Base-by-base conservation (phyloP, 1,140 invertebrate genomes). In the Bradysia coprophila region DNA sequence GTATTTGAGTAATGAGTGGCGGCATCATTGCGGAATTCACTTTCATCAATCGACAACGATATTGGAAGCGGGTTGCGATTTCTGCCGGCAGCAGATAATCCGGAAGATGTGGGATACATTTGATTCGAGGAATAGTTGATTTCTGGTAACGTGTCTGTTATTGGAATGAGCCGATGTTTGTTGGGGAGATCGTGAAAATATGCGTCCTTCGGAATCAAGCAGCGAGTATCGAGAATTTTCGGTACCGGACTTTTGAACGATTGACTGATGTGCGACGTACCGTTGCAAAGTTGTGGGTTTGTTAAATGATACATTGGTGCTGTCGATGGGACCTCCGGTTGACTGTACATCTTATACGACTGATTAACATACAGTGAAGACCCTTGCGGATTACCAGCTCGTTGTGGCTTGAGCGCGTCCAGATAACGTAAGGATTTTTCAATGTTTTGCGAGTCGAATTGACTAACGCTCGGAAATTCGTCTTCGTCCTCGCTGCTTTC, bases 111-210 rank as follows among this genome's bases (percentile, higher is more conserved):
- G n/a, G n/a, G 15, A n/a, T 36, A 36, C n/a, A 9, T 11, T 5
- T 15, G n/a, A 36, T 11, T 36, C 33, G 28, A 31, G 33, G 5
- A 36, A 41, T 41, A 16, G 15, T 41, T 16, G n/a, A 11, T 21
- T 9, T 41, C 40, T 8, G 40, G 40, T 5, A 41, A 10, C 11
- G 23, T 41, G 5, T 41, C 40, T n/a, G 16, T 19, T 11, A 40
- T 22, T 5, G 38, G 38, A 10, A 15, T 11, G 6, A 40, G 13
- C 10, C 19, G 22, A 39, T 37, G 38, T 43, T 57, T 51, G 50
- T 69, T 68, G 1, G 69, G 65, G 41, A 72, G 62, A 23, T 72
- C 68, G 43, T 72, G 69, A 45, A 72, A 72, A 48, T 71, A 72
- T 3, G 69, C 69, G 52, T 72, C 69, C 59, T 71, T 72, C 13